Base-by-base conservation (phyloP, 2,113 vertebrate species). In the Alethe castanea region DNA sequence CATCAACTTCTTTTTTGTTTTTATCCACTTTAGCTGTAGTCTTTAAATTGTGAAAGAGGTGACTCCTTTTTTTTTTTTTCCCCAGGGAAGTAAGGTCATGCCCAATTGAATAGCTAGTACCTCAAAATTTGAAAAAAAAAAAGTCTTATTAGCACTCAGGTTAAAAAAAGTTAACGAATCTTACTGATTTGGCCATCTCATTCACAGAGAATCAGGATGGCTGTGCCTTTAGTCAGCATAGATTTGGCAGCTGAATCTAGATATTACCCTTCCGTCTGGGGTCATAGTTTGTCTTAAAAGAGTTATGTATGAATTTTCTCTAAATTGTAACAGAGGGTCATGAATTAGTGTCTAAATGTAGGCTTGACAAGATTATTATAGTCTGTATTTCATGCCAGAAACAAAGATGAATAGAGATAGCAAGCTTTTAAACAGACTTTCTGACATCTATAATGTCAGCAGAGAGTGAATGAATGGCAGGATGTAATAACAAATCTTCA, bases 351-450 rank as follows among this genome's bases (percentile, higher is more conserved):
- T 95, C 95, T 97, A 95, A 96, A 93, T 91, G 92, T 78, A 66
- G 82, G 17, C 50, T 96, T 97, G 95, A 97, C 96, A 94, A 97
- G 96, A 86, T 97, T 96, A 97, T 97, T 94, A 93, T 60, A 83
- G 94, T 96, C 86, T 86, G 82, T 95, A 93, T 95, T 96, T 97
- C 94, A 88, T 95, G 96, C 92, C 94, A 97, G 95, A 93, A 97
- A 92, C 91, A 94, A 94, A 97, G 96, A 95, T 92, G 92, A 90
- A 96, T 95, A 94, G 95, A 97, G 94, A 97, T 97, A 94, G 94
- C 94, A 96, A 94, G 94, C 86, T 96, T 97, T 97, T 97, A 96
- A 95, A 91, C 82, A 94, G 96, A 95, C 91, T 91, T 94, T 94
- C 86, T 95, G 96, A 96, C 96, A 96, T 97, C 60, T 94, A 25